phyloP scores from a whole-genome alignment of 2,888 invertebrate genomes.

The Amphipyra berbera region DNA sequence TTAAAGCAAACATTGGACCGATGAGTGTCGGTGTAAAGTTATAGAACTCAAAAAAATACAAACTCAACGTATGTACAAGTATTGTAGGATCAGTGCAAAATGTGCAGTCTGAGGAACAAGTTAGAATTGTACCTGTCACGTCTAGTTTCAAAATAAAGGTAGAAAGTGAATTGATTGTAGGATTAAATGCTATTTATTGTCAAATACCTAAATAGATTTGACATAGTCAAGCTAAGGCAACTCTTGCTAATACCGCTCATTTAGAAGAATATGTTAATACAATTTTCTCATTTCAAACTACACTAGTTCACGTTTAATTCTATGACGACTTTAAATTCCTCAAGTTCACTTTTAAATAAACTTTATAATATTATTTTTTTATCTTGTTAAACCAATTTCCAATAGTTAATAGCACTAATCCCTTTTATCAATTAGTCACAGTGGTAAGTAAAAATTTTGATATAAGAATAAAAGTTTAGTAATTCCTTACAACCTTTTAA shows the following conservation, averaged over 20 bases:
- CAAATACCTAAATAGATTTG: too few relatives aligned
- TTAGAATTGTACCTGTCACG: neutral
- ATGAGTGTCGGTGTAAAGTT: slow-evolving; percentile 54
- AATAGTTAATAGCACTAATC: slow-evolving; percentile 33
- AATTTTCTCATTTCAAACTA: slow-evolving; percentile 11
- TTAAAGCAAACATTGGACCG: slow-evolving; percentile 64
- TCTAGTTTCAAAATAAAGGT: neutral
- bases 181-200: neutral
- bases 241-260: neutral
- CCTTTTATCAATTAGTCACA: slow-evolving; percentile 59
- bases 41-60: slow-evolving; percentile 55
- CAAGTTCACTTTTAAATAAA: too few relatives aligned
- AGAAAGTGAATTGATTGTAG: neutral
- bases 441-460: slow-evolving; percentile 35
- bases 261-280: too few relatives aligned
- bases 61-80: slow-evolving; percentile 77
- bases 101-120: slow-evolving; percentile 2
- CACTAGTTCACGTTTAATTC: slow-evolving; percentile 14
- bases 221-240: too few relatives aligned
- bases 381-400: slow-evolving; percentile 36
- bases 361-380: neutral
- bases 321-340: neutral
- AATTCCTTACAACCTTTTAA: slow-evolving; percentile 12
- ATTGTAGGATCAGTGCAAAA: slow-evolving; percentile 18
- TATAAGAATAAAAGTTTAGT: slow-evolving; percentile 22